phyloP scores from a whole-genome alignment of 2,888 invertebrate genomes.

The Acronicta psi region DNA sequence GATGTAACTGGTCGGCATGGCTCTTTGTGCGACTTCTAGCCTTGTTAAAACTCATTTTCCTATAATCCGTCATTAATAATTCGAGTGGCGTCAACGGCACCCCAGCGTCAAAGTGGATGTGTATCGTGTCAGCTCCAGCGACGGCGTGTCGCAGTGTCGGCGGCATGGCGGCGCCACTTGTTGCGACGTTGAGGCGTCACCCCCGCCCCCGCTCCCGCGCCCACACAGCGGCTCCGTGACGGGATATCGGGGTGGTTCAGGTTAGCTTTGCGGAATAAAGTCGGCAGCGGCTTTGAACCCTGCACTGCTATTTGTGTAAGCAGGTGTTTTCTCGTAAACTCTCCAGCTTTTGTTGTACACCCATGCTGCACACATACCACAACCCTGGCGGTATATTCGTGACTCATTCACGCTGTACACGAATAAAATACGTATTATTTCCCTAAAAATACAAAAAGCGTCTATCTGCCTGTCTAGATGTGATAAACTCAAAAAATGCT shows the following conservation, averaged over 20 bases:
- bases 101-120: slow-evolving; percentile 13
- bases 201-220: slow-evolving; percentile 10
- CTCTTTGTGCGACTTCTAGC: background rate
- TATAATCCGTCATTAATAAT: slow-evolving; percentile 1
- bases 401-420: no score
- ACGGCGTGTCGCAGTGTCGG: slow-evolving; percentile 18
- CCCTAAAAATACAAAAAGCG: no score
- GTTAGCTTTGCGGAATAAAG: slow-evolving; percentile 33
- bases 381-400: no score
- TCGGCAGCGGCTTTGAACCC: slow-evolving; percentile 35
- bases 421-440: no score
- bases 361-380: no score
- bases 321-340: slow-evolving; percentile 23
- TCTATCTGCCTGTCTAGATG: no score
- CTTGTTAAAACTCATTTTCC: background rate
- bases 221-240: slow-evolving; percentile 1
- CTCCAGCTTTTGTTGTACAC: no score
- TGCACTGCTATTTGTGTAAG: slow-evolving; percentile 30
- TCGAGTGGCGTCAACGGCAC: slow-evolving; percentile 8
- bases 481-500: no score
- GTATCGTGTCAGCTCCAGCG: slow-evolving; percentile 36
- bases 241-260: slow-evolving; percentile 50
- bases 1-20: no score
- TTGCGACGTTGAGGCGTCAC: slow-evolving; percentile 64
- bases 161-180: slow-evolving; percentile 77